Conservation (phyloP, 2,113 vertebrate species). For the Alosa alosa region DNA sequence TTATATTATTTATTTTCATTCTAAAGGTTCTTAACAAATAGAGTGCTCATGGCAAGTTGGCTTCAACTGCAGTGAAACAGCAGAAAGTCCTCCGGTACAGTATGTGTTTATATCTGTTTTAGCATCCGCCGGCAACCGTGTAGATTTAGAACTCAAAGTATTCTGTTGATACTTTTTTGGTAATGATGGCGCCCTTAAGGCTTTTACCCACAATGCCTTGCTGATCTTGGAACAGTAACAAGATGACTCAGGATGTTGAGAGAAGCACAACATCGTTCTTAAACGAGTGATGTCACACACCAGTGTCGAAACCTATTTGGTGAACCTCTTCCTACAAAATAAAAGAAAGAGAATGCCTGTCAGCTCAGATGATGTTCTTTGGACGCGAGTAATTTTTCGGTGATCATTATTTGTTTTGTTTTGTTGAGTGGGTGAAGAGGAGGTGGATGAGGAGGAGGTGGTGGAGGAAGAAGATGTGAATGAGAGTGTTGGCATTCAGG, state of each 20-base stretch:
- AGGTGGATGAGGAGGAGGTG: background rate
- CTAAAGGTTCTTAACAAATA: background rate
- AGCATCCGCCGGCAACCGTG: background rate
- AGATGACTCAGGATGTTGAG: conserved; percentile 5
- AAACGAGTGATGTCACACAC: background rate
- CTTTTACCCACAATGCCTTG: background rate
- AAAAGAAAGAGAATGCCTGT: background rate
- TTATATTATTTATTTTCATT: background rate
- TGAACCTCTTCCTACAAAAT: background rate
- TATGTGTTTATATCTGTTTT: background rate
- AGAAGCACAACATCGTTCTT: background rate
- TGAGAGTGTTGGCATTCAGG: background rate
- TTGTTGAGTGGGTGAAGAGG: background rate
- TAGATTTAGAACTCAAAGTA: conserved; percentile 1
- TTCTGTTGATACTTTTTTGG: conserved; percentile 8
- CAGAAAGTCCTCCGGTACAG: background rate
- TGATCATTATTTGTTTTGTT: background rate
- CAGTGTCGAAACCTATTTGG: background rate
- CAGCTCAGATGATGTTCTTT: background rate
- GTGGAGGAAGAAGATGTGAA: background rate
- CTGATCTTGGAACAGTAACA: background rate
- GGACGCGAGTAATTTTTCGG: background rate
- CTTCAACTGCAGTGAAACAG: background rate
- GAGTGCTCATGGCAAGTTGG: background rate
- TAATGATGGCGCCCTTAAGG: background rate